Base-by-base conservation (phyloP, 2,113 vertebrate species). In the Turnix velox region DNA sequence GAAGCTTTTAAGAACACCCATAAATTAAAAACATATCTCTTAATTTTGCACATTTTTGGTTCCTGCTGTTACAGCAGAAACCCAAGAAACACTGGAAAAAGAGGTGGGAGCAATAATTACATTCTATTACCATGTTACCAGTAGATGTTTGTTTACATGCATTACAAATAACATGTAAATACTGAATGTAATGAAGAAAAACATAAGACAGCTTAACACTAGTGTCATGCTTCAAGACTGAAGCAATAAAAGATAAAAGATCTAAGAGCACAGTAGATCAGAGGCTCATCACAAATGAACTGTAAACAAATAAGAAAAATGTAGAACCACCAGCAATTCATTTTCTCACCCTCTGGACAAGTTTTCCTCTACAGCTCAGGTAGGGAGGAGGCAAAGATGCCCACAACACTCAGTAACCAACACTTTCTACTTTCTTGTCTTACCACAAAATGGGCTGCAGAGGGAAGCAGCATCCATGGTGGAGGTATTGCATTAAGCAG, bases 1-100 rank as follows among this genome's bases (percentile, higher is more conserved):
- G 24, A 85, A 43, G 45, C 89, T 97, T 94, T 93, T 63, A 94
- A 93, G 69, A 93, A 67, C 28, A 76, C 30, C 46, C 72, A 75
- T 54, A 69, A 69, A 91, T 97, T 94, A 78, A 84, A 96, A 87
- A 79, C 13, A 8, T 74, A 57, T 71, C 90, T 94, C 69, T 88
- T 84, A 30, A 59, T 92, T 88, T 66, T 51, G 52, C 45, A 76
- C 57, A 80, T 59, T 90, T 88, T 72, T 63, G 45, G 40, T 30
- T 83, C 92, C 83, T n/a, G 39, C 76, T 91, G 86, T 76, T 97
- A 45, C 22, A 51, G 52, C 86, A 77, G 65, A 88, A 76, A 58
- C 19, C 45, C 14, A 9, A 86, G 51, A 74, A 40, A 31, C 3
- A 4, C 4, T 12, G 46, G 33, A n/a, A 71, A 33, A 80, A 69